phyloP scores from a whole-genome alignment of 2,797 vertebrate species.

The Neostethus bicornis region DNA sequence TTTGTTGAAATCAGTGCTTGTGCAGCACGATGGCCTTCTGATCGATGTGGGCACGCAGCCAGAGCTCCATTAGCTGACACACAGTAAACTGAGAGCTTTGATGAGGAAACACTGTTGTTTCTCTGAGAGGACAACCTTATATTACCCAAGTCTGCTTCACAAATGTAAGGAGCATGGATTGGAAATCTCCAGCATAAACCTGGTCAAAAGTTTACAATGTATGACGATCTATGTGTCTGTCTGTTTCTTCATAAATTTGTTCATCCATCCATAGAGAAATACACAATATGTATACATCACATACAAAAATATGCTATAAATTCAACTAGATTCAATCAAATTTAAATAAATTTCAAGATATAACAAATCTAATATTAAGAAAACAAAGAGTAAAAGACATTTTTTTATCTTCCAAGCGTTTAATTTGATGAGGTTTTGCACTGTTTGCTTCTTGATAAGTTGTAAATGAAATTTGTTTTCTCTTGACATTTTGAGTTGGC shows the following conservation, averaged over 20 bases:
- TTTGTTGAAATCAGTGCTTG: constrained; percentile 54
- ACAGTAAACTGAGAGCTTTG: constrained; percentile 27
- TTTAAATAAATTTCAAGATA: too few species aligned
- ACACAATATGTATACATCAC: too few species aligned
- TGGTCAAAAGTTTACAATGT: too few species aligned
- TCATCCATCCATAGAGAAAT: too few species aligned
- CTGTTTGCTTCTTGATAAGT: too few species aligned
- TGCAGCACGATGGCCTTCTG: constrained; percentile 19
- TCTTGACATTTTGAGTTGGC: neutral
- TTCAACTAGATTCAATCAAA: too few species aligned
- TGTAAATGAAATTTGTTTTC: neutral
- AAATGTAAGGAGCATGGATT: constrained; percentile 4
- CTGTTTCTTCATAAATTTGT: constrained; percentile 7
- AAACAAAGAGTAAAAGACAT: too few species aligned
- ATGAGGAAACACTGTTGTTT: constrained; percentile 20
- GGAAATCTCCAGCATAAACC: constrained; percentile 8
- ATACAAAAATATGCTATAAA: too few species aligned
- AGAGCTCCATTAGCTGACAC: constrained; percentile 62
- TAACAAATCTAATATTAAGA: neutral
- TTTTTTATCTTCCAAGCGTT: neutral
- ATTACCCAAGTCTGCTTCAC: constrained; percentile 3
- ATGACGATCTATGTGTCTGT: neutral
- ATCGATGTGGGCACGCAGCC: constrained; percentile 58
- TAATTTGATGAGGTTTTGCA: too few species aligned
- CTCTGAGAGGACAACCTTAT: constrained; percentile 28